Conservation (phyloP, 2,797 vertebrate species). For the Pipistrellus kuhlii region DNA sequence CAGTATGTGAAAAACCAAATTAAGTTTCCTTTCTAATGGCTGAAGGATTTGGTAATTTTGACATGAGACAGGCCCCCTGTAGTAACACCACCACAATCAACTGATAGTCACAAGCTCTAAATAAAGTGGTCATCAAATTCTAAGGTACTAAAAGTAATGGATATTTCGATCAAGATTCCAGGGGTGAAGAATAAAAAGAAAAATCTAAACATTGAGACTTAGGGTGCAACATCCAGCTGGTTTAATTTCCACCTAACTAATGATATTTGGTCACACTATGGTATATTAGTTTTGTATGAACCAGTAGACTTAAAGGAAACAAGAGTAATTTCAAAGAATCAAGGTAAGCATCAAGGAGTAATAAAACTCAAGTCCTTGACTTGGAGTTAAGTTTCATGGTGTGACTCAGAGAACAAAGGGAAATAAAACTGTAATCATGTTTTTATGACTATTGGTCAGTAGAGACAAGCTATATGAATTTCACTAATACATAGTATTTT, state of each 20-base stretch:
- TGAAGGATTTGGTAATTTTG: slow-evolving; percentile 75
- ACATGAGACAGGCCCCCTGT: slow-evolving; percentile 56
- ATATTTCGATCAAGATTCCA: slow-evolving; percentile 56
- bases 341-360: slow-evolving; percentile 82
- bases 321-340: slow-evolving; percentile 87
- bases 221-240: slow-evolving; percentile 84
- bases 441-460: slow-evolving; percentile 87
- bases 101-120: slow-evolving; percentile 67
- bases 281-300: slow-evolving; percentile 89
- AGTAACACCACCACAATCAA: slow-evolving; percentile 67
- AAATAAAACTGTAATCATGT: slow-evolving; percentile 88
- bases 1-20: slow-evolving; percentile 73
- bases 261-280: slow-evolving; percentile 90
- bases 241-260: slow-evolving; percentile 89
- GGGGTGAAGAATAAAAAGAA: slow-evolving; percentile 83
- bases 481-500: slow-evolving; percentile 81
- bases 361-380: slow-evolving; percentile 88
- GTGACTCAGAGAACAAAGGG: slow-evolving; percentile 85
- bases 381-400: slow-evolving; percentile 86
- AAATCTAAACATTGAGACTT: slow-evolving; percentile 80
- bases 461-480: slow-evolving; percentile 83
- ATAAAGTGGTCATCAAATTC: slow-evolving; percentile 64
- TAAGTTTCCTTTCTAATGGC: slow-evolving; percentile 71
- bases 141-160: slow-evolving; percentile 48
- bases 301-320: slow-evolving; percentile 87